Conservation (phyloP, 2,888 invertebrate genomes). For the Pardosa pseudoannulata region DNA sequence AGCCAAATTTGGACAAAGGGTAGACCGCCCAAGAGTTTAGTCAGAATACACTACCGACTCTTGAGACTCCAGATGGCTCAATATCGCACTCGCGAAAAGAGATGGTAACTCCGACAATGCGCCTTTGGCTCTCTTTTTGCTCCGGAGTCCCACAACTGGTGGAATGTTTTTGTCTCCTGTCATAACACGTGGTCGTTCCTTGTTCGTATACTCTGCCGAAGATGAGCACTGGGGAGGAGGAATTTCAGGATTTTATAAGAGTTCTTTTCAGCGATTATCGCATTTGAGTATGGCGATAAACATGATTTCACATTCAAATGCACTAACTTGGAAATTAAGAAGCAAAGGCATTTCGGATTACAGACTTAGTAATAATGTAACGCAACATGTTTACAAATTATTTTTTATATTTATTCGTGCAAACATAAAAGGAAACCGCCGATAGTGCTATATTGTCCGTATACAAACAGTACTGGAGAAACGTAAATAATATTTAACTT, state of each 20-base stretch:
- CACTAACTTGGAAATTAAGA: neutral
- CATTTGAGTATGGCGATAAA: neutral
- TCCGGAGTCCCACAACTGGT: neutral
- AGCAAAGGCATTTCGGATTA: neutral
- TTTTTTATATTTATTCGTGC: no score
- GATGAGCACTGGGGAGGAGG: neutral
- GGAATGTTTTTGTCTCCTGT: constrained; percentile 67
- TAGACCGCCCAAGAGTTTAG: constrained; percentile 50
- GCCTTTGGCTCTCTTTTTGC: neutral
- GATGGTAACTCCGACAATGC: constrained; percentile 35
- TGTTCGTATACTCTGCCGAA: neutral
- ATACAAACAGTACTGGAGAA: no score
- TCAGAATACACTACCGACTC: constrained; percentile 10
- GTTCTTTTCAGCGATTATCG: neutral
- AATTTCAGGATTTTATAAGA: constrained; percentile 13
- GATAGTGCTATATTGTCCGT: no score
- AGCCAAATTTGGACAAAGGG: constrained; percentile 56
- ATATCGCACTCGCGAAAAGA: constrained; percentile 46
- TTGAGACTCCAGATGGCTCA: constrained; percentile 53
- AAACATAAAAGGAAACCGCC: no score
- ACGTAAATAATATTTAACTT: no score
- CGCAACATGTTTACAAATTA: neutral
- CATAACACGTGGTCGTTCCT: constrained; percentile 53
- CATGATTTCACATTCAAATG: neutral
- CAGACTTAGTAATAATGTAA: neutral